phyloP scores from a whole-genome alignment of 2,797 vertebrate genomes.

The Distichodus sexfasciatus region DNA sequence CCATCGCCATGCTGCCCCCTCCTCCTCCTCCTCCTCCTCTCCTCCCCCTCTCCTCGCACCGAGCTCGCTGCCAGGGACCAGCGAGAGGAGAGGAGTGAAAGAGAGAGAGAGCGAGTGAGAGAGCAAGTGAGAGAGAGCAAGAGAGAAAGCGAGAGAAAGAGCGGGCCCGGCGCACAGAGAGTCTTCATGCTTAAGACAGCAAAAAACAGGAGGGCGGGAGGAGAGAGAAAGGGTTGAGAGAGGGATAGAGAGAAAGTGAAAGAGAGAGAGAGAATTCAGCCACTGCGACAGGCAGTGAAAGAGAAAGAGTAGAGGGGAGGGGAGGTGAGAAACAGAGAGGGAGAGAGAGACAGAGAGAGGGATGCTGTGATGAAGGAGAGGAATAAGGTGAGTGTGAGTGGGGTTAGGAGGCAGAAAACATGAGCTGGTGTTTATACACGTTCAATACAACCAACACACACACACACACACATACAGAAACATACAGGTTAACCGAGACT shows the following conservation, averaged over 20 bases:
- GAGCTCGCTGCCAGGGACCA: constrained; percentile 63
- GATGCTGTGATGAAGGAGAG: constrained; percentile 42
- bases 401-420: constrained; percentile 5
- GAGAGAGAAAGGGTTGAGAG: constrained; percentile 56
- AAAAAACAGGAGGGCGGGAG: constrained; percentile 60
- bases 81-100: constrained; percentile 66
- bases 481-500: constrained; percentile 36
- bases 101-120: constrained; percentile 56
- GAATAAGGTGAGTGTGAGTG: constrained; percentile 46
- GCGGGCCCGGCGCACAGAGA: constrained; percentile 53
- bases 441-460: constrained; percentile 12
- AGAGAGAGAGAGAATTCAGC: constrained; percentile 51
- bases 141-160: constrained; percentile 52
- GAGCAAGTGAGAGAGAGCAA: constrained; percentile 56
- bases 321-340: constrained; percentile 17
- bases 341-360: constrained; percentile 18
- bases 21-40: constrained; percentile 60
- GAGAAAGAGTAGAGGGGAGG: constrained; percentile 35
- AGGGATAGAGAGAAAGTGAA: constrained; percentile 49
- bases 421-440: constrained; percentile 17
- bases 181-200: constrained; percentile 61
- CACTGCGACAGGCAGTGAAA: constrained; percentile 34
- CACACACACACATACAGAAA: constrained; percentile 26
- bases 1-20: constrained; percentile 69
- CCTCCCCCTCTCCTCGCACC: constrained; percentile 55